Evolutionary conservation across 2,888 invertebrate genomes (phyloP).

Genomic region (Campoplex nolae): DNA sequence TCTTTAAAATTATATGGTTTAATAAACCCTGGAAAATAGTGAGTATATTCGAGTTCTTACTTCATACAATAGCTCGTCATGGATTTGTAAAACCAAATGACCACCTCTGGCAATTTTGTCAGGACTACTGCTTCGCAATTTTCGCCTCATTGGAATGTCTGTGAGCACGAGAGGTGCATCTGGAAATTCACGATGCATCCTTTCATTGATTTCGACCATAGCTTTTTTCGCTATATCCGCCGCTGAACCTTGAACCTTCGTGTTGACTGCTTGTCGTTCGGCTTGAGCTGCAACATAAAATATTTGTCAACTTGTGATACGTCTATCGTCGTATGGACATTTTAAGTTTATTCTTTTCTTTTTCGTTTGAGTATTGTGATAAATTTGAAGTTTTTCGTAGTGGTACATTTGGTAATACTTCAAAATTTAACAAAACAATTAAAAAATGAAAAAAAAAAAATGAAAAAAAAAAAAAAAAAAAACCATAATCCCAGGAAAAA

Average conservation of each 20-base stretch:
- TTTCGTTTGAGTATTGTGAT: too few species aligned
- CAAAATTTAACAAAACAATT: too few species aligned
- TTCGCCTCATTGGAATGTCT: constrained; percentile 70
- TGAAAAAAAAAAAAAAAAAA: too few species aligned
- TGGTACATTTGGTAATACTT: too few species aligned
- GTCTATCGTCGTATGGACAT: neutral
- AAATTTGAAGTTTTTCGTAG: too few species aligned
- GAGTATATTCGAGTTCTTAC: constrained; percentile 78
- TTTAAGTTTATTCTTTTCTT: too few species aligned
- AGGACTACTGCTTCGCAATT: constrained; percentile 74
- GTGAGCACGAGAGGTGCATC: constrained; percentile 74
- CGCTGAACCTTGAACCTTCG: constrained; percentile 98
- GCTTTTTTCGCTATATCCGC: constrained; percentile 97
- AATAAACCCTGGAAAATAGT: neutral
- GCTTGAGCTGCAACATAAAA: constrained; percentile 88
- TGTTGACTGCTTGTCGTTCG: constrained; percentile 98
- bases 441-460: too few species aligned
- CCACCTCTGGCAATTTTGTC: constrained; percentile 83
- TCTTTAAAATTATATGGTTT: neutral
- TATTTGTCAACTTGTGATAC: neutral
- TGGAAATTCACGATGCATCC: constrained; percentile 85
- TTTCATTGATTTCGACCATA: constrained; percentile 91
- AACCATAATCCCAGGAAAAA: neutral
- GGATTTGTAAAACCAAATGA: constrained; percentile 94
- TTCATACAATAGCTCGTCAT: constrained; percentile 98